Base-by-base conservation (phyloP, 2,888 invertebrate species). In the Pardosa pseudoannulata region DNA sequence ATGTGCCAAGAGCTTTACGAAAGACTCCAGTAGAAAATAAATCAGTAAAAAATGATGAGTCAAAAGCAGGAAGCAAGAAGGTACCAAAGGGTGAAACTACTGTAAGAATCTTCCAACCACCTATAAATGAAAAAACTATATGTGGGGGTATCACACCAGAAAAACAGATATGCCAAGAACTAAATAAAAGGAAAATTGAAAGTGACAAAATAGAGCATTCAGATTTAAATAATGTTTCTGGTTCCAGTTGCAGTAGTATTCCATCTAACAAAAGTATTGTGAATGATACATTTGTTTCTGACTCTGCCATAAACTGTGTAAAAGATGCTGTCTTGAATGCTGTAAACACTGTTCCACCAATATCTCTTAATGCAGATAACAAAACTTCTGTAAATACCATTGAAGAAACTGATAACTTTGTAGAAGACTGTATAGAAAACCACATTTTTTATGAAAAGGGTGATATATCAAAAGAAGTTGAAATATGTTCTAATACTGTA, bases 1-100 rank as follows among this genome's bases (percentile, higher is more conserved):
- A 96, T 93, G 94, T 96, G 88, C 96, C 96, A 87, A 93, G 95
- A 90, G 95, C 94, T 87, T 93, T 90, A 50, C 83, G 91, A 50
- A 32, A 31, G 31, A 6, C 27, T 0, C 28, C 62, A 19, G 46
- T 16, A 5, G 70, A 64, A 27, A 19, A 16, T n/a, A 9, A 29
- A n/a, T 9, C 5, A 27, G 27, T 32, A 13, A 27, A 39, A 23
- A 64, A 39, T 1, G 41, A 11, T 19, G 13, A 6, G 31, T 16
- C 32, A 36, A 56, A 16, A 2, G 5, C 56, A 56, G 3, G 1
- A 1, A 56, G 23, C 23, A 9, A 46, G 16, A 16, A 2, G 11
- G 5, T 16, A 46, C 3, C n/a, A 16, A 23, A 2, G 5, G 7
- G 11, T 3, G 16, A 19, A 7, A 16, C 3, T 1, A 46, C 16